phyloP scores from a whole-genome alignment of 2,888 invertebrate species.

The Unio pictorum region DNA sequence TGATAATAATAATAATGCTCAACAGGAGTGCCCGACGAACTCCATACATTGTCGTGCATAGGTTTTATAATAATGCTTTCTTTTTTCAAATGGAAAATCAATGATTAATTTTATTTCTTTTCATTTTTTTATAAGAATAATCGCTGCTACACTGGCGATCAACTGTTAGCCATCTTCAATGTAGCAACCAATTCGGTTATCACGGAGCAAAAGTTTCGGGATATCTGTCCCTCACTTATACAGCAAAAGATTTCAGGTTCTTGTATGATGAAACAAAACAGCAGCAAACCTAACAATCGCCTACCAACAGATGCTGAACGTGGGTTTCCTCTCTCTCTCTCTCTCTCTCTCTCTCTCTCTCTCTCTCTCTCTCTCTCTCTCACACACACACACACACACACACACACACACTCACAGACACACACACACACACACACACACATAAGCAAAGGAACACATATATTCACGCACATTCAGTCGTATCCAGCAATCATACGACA shows the following conservation, averaged over 20 bases:
- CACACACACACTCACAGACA: too few species aligned
- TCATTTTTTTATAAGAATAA: conserved; percentile 15
- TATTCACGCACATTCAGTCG: too few species aligned
- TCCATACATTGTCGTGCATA: too few species aligned
- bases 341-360: not conserved
- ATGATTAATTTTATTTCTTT: not conserved
- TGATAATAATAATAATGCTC: too few species aligned
- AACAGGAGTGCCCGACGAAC: too few species aligned
- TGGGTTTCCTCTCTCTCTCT: not conserved
- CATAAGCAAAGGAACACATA: too few species aligned
- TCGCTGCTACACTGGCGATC: conserved; percentile 30
- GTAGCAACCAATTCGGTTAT: conserved; percentile 13
- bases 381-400: too few species aligned
- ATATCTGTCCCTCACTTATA: conserved; percentile 37
- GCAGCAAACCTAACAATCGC: not conserved
- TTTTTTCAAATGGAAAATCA: not conserved
- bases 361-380: too few species aligned
- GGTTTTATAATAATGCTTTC: too few species aligned
- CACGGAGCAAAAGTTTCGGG: conserved; percentile 16
- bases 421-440: too few species aligned
- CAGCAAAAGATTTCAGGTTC: conserved; percentile 34
- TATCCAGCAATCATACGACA: too few species aligned
- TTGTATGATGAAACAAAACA: conserved; percentile 14
- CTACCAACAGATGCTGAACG: conserved; percentile 13
- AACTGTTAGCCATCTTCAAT: conserved; percentile 30